Evolutionary conservation across 2,113 vertebrate genomes (phyloP), one percentile per base, ranked within the genome.

Genomic region (Malurus elegans): DNA sequence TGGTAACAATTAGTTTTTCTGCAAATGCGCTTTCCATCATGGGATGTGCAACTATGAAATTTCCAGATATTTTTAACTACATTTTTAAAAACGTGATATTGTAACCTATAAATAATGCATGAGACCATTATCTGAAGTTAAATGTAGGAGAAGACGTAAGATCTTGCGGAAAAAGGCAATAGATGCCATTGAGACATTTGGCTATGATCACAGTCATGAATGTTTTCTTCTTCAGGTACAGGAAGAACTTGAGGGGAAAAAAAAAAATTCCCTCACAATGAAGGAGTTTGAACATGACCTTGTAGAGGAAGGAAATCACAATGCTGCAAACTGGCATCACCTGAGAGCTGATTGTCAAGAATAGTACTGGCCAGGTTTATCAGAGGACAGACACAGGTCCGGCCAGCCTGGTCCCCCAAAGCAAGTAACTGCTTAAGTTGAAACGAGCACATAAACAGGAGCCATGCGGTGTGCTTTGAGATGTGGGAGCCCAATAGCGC

Each of bases 401-500:
- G 47, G 66, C 48, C 47, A 72, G 31, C 36, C 19, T 51, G 72
- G 79, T 32, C 8, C 18, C 40, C 32, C 32, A 10, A 67, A 47
- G 21, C 17, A 72, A n/a, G 74, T 29, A 57, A 18, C 48, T 67
- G 34, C 34, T 66, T 11, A 71, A 74, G 3, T 19, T 31, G 70
- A 58, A 84, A 50, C 0, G 4, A 62, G 24, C 42, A 51, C 31
- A 4, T 24, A 72, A 66, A 76, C 13, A 1, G 21, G 29, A 23
- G 25, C 60, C 6, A 2, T 0, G 1, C 36, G 34, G 4, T 7
- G 1, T 4, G 14, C 79, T 71, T 62, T 3, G 2, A 5, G 5
- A 56, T 0, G 0, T 8, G 17, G 79, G 50, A 78, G 21, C 57
- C 81, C 48, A 20, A 60, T 17, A 61, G 18, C 0, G 0, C 0